Evolutionary conservation across 2,797 vertebrate genomes (phyloP).

Genomic region (Acrossocheilus fasciatus): DNA sequence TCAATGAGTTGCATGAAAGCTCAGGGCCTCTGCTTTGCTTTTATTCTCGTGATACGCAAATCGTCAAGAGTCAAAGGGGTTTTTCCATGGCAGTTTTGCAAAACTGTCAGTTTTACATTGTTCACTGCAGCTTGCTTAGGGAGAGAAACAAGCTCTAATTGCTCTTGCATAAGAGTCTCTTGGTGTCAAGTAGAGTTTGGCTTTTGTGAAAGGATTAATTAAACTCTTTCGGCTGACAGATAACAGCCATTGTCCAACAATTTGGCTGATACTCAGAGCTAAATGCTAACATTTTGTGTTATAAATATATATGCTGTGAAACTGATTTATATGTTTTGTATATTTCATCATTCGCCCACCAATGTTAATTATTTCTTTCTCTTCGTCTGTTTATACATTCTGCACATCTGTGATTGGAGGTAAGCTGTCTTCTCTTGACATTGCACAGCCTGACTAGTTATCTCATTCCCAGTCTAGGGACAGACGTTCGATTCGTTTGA

Average conservation of each 20-base stretch:
- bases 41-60: background rate
- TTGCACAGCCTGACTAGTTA: conserved; percentile 12
- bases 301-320: background rate
- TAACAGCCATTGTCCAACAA: conserved; percentile 12
- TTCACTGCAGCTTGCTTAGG: background rate
- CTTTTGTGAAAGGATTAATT: conserved; percentile 39
- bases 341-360: background rate
- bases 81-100: background rate
- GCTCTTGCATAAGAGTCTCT: conserved; percentile 43
- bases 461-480: background rate
- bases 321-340: background rate
- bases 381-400: background rate
- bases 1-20: background rate
- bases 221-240: conserved; percentile 11
- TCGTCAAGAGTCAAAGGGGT: background rate
- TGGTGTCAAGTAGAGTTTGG: conserved; percentile 29
- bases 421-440: conserved; percentile 1
- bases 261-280: background rate
- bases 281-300: background rate
- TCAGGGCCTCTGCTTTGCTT: background rate
- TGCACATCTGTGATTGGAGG: background rate
- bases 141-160: conserved; percentile 7
- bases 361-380: background rate
- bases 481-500: background rate
- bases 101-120: conserved; percentile 1